Percentiles rank a stretch among this genome's conserved stretches.
Evolutionary conservation across 37 sponge, comb jelly and placozoan genomes (phyloP).

Genomic region (Beroe forskalii): DNA sequence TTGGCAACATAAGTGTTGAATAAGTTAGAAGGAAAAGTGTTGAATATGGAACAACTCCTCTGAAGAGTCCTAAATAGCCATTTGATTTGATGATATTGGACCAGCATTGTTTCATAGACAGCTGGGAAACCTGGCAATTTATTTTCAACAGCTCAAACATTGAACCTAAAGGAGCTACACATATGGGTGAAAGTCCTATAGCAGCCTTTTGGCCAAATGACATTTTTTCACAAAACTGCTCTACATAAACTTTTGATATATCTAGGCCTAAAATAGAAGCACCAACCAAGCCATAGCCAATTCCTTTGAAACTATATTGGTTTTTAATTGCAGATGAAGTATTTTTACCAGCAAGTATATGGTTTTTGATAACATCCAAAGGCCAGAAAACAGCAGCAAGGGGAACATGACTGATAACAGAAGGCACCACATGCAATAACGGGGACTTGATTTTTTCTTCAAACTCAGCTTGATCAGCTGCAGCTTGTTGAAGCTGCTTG

Average conservation of each 20-base stretch:
- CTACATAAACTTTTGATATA: not conserved
- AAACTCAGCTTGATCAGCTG: slow-evolving; percentile 15
- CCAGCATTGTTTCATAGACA: slow-evolving; percentile 31
- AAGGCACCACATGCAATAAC: not conserved
- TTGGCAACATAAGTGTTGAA: not conserved
- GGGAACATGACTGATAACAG: not conserved
- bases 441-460: slow-evolving; percentile 17
- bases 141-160: not conserved
- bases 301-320: slow-evolving; percentile 12
- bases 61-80: slow-evolving; percentile 50
- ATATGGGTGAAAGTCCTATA: not conserved
- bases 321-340: not conserved
- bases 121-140: slow-evolving; percentile 10
- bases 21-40: not conserved
- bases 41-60: slow-evolving; percentile 34
- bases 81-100: not conserved
- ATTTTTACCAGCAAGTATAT: slow-evolving; percentile 31
- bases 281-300: slow-evolving; percentile 7
- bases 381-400: slow-evolving; percentile 9
- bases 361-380: slow-evolving; percentile 41
- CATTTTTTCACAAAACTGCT: not conserved
- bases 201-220: not conserved
- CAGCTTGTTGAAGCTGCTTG: not conserved
- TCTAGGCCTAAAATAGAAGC: slow-evolving; percentile 2
- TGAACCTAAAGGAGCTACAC: not conserved